Conservation (phyloP, 2,113 vertebrate species). For the Synchiropus splendidus region DNA sequence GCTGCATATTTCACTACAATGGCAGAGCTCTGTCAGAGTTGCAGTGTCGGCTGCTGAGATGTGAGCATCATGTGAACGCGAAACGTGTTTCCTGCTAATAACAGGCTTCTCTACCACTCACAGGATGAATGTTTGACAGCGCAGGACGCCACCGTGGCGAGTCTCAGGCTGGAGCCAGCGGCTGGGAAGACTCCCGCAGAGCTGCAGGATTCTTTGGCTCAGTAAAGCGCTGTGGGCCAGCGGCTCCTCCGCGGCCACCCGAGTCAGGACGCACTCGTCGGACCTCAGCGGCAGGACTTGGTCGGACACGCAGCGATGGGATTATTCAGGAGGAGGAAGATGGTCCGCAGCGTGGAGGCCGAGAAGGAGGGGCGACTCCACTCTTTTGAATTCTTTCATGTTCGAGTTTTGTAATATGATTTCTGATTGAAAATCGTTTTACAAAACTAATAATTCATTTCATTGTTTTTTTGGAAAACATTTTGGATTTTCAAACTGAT, state of each 20-base stretch:
- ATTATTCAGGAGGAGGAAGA: constrained; percentile 10
- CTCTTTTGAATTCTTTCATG: no score
- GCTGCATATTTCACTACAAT: constrained; percentile 56
- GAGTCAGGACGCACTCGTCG: constrained; percentile 80
- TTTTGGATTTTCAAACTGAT: no score
- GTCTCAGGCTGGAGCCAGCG: constrained; percentile 83
- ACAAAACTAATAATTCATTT: no score
- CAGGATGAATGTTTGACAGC: no score
- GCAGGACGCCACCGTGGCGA: constrained; percentile 87
- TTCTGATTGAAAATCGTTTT: no score
- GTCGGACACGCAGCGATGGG: constrained; percentile 69
- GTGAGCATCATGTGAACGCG: no score
- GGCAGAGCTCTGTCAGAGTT: background rate
- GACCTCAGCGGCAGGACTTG: constrained; percentile 85
- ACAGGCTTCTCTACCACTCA: no score
- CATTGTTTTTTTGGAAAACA: no score
- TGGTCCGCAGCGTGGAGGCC: no score
- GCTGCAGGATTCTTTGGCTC: constrained; percentile 80
- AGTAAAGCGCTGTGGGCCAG: constrained; percentile 82
- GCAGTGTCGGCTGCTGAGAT: constrained; percentile 30
- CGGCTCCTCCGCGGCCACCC: constrained; percentile 80
- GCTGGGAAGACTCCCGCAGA: constrained; percentile 81
- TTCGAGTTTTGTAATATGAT: no score
- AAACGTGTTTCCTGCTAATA: no score
- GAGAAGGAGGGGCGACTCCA: background rate